Evolutionary conservation across 2,888 invertebrate genomes (phyloP).

Genomic region (Papilio gigon): DNA sequence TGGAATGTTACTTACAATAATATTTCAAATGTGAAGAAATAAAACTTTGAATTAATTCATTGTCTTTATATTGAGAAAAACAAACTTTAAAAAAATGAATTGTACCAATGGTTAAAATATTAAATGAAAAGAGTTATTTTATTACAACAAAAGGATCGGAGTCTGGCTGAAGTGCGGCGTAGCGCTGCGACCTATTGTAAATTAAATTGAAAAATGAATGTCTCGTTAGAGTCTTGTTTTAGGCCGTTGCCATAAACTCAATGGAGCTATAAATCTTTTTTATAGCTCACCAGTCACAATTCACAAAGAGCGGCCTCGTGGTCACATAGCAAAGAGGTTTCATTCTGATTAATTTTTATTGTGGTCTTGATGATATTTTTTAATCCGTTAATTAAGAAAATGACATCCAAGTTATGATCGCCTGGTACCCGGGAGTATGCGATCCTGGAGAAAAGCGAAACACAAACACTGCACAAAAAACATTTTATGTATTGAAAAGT

Average conservation of each 20-base stretch:
- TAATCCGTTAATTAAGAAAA: slow-evolving; percentile 6
- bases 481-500: too few relatives aligned
- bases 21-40: too few relatives aligned
- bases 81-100: too few relatives aligned
- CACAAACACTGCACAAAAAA: background rate
- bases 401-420: background rate
- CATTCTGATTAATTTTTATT: background rate
- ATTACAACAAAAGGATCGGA: too few relatives aligned
- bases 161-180: too few relatives aligned
- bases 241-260: background rate
- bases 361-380: slow-evolving; percentile 10
- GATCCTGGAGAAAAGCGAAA: background rate
- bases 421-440: background rate
- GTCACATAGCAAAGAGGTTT: slow-evolving; percentile 3
- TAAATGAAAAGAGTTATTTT: too few relatives aligned
- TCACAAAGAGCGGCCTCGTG: background rate
- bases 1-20: too few relatives aligned
- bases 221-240: slow-evolving; percentile 4
- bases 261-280: slow-evolving; percentile 15
- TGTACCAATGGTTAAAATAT: too few relatives aligned
- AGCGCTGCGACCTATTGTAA: background rate
- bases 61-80: too few relatives aligned
- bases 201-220: background rate
- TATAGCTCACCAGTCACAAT: background rate
- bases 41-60: too few relatives aligned